phyloP scores from a whole-genome alignment of 1,140 invertebrate genomes.

The Agrilus planipennis region DNA sequence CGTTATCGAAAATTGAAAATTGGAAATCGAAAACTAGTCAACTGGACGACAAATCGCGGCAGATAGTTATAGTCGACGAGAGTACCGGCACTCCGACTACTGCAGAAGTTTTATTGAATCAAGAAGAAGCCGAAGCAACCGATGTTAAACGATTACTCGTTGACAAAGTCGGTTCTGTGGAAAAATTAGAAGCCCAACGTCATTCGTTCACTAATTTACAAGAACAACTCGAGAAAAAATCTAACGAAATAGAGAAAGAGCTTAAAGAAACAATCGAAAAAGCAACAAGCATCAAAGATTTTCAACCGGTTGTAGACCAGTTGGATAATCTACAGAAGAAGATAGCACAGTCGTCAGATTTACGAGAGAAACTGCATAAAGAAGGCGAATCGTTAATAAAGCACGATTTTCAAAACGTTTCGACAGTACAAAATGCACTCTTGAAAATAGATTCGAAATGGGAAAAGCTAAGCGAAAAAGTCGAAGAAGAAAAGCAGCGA shows the following conservation, averaged over 20 bases:
- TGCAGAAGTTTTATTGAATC: conserved; percentile 52
- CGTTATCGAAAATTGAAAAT: conserved; percentile 49
- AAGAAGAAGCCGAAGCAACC: conserved; percentile 56
- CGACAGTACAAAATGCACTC: conserved; percentile 64
- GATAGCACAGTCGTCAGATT: conserved; percentile 38
- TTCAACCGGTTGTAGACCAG: conserved; percentile 47
- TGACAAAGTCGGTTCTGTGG: conserved; percentile 49
- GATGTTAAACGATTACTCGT: conserved; percentile 50
- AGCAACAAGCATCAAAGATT: conserved; percentile 40
- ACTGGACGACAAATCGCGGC: conserved; percentile 52
- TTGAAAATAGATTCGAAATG: conserved; percentile 64
- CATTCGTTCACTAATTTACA: conserved; percentile 55
- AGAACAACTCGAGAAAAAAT: conserved; percentile 47
- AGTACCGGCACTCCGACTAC: conserved; percentile 53
- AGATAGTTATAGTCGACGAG: conserved; percentile 50
- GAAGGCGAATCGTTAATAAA: conserved; percentile 66
- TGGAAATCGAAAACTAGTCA: conserved; percentile 56
- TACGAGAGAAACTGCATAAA: conserved; percentile 49
- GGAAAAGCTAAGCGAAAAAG: conserved; percentile 61
- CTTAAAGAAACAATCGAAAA: conserved; percentile 41
- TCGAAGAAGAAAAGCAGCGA: conserved; percentile 62
- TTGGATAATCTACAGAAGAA: conserved; percentile 40
- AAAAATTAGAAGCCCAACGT: conserved; percentile 56
- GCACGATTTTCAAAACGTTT: conserved; percentile 66
- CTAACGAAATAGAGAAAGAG: conserved; percentile 42